Evolutionary conservation across 2,888 invertebrate genomes (phyloP).

Genomic region (Abrostola tripartita): DNA sequence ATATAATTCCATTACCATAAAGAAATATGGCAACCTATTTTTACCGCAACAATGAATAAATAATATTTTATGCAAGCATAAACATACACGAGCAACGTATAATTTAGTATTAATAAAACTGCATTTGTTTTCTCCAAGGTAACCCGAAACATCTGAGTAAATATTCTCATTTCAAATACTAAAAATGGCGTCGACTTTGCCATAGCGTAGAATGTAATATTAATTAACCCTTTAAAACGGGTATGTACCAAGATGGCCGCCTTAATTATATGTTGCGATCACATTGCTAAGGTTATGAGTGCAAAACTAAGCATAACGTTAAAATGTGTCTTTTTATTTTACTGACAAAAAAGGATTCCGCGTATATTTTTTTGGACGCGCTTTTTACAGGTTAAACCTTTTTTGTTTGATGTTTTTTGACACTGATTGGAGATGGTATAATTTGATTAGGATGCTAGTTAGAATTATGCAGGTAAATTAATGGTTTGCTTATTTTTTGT

Average conservation of each 20-base stretch:
- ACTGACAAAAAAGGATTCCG: neutral
- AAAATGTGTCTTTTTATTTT: slow-evolving; percentile 7
- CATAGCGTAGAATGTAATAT: slow-evolving; percentile 11
- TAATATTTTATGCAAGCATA: neutral
- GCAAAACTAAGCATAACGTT: neutral
- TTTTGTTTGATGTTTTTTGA: too few species aligned
- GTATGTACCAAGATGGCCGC: slow-evolving; percentile 20
- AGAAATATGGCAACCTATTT: neutral
- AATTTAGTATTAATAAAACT: neutral
- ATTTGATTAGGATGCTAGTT: too few species aligned
- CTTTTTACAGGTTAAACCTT: too few species aligned
- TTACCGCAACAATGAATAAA: neutral
- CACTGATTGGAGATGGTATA: too few species aligned
- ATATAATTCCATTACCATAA: too few species aligned
- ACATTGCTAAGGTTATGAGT: slow-evolving; percentile 9
- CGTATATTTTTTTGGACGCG: too few species aligned
- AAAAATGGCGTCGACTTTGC: slow-evolving; percentile 24
- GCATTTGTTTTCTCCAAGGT: neutral
- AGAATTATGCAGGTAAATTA: too few species aligned
- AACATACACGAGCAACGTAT: neutral
- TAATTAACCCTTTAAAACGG: slow-evolving; percentile 21
- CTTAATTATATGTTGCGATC: slow-evolving; percentile 32
- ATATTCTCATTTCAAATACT: slow-evolving; percentile 28
- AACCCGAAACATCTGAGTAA: slow-evolving; percentile 10
- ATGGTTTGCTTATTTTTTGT: too few species aligned